Percentiles rank a stretch among this genome's conserved stretches.
Conservation (phyloP, 1,140 invertebrate species). For the Papilio dardanus region DNA sequence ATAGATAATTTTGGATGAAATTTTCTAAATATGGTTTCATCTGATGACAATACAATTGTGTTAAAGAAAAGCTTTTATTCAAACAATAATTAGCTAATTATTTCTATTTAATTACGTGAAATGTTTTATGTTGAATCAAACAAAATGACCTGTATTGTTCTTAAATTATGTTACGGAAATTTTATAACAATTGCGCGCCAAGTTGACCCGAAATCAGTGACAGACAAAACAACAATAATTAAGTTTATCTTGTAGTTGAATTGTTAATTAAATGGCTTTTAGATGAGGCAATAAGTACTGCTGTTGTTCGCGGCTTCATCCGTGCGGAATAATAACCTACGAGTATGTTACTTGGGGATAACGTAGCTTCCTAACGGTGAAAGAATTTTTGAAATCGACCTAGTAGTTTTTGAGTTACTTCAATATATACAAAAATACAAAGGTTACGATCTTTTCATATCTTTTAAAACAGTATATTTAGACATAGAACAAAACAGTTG, state of each 20-base stretch:
- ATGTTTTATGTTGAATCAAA: background rate
- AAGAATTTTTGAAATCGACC: too few relatives aligned
- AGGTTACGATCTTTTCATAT: too few relatives aligned
- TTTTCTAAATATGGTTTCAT: too few relatives aligned
- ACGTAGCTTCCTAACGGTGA: too few relatives aligned
- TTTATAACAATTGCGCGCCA: slow-evolving; percentile 2
- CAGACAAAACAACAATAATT: slow-evolving; percentile 5
- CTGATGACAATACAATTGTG: too few relatives aligned
- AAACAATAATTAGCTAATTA: background rate
- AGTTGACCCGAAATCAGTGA: slow-evolving; percentile 1
- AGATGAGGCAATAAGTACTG: background rate
- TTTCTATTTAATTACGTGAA: background rate
- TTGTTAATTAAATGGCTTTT: background rate
- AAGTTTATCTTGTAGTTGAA: slow-evolving; percentile 3
- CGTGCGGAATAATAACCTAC: too few relatives aligned
- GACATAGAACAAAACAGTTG: background rate
- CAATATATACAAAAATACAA: too few relatives aligned
- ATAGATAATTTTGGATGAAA: too few relatives aligned
- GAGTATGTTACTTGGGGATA: too few relatives aligned
- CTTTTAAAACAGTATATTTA: background rate
- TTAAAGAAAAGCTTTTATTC: too few relatives aligned
- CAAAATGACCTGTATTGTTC: background rate
- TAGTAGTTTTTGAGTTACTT: too few relatives aligned
- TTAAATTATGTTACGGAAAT: slow-evolving; percentile 10
- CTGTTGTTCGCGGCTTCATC: too few relatives aligned